Conservation (phyloP, 2,113 vertebrate genomes). For the Cygnus atratus region DNA sequence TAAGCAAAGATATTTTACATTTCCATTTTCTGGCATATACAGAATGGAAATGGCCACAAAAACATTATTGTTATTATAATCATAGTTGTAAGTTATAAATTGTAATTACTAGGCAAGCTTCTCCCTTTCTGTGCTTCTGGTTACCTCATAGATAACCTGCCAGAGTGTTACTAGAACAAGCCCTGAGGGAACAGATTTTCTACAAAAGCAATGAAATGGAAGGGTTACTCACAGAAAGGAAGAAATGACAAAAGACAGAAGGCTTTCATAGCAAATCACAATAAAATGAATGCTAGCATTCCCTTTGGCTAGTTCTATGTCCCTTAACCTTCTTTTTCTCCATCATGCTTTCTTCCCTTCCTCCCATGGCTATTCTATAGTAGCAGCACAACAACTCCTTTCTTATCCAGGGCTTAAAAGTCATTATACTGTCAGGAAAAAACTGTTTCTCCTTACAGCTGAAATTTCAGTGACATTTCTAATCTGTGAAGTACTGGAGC, state of each 20-base stretch:
- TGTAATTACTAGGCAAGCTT: not conserved
- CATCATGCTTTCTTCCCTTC: not conserved
- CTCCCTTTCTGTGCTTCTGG: not conserved
- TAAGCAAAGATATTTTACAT: not conserved
- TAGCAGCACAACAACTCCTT: not conserved
- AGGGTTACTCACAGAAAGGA: not conserved
- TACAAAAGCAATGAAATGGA: not conserved
- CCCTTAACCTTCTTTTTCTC: not conserved
- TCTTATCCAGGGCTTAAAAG: not conserved
- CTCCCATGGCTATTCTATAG: not conserved
- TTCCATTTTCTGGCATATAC: not conserved
- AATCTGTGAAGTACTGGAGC: not conserved
- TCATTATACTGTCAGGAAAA: not conserved
- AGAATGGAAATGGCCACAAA: not conserved
- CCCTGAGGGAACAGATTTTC: not conserved
- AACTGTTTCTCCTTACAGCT: not conserved
- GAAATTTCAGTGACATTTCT: conserved; percentile 5
- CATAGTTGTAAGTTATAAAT: not conserved
- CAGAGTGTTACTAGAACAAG: not conserved
- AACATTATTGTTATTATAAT: not conserved
- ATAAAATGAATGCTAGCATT: not conserved
- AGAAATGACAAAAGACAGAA: conserved; percentile 10
- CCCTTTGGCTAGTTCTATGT: not conserved
- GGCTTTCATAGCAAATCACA: not conserved
- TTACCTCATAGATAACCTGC: not conserved